Evolutionary conservation across 2,888 invertebrate genomes (phyloP), one percentile per base, ranked within the genome.

Genomic region (Eustalomyia histrio): DNA sequence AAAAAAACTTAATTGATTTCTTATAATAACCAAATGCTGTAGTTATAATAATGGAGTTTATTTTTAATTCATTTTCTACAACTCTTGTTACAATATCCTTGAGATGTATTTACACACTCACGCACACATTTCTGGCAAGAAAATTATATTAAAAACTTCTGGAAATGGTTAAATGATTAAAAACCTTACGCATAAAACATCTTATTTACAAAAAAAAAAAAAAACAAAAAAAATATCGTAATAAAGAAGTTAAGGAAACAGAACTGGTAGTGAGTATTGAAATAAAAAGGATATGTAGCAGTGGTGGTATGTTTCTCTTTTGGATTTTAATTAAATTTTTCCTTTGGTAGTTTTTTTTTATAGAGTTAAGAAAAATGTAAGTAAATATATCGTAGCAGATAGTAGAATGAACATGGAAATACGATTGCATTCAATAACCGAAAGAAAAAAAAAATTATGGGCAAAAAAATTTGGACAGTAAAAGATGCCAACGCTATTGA

Each of bases 151-250:
- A 57, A 72, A 78, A 76, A 72, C 50, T 72, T 67, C 67, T 53
- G 29, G 39, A 72, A 79, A 76, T 67, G 71, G 76, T 80, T 80
- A 80, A 80, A 76, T 76, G 76, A 80, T 76, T 80, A 80, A 80
- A 80, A 76, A 76, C 72, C 76, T 61, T 76, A 80, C 76, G 80
- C 80, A 72, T 65, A 75, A 63, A 80, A 61, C 65, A 67, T 72
- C 57, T 72, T 72, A 57, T 72, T 72, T 71, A 67, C 72, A 57
- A 55, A 61, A 16, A 24, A 29, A 63, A 50, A 61, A 12, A 35
- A 18, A 63, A 24, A 21, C 29, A 64, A 21, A n/a, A 50, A 43
- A n/a, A n/a, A n/a, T n/a, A n/a, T n/a, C n/a, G n/a, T n/a, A n/a
- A n/a, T n/a, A n/a, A n/a, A n/a, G n/a, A n/a, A n/a, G n/a, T n/a